Conservation (phyloP, 2,113 vertebrate genomes). For the Bujurquina vittata region DNA sequence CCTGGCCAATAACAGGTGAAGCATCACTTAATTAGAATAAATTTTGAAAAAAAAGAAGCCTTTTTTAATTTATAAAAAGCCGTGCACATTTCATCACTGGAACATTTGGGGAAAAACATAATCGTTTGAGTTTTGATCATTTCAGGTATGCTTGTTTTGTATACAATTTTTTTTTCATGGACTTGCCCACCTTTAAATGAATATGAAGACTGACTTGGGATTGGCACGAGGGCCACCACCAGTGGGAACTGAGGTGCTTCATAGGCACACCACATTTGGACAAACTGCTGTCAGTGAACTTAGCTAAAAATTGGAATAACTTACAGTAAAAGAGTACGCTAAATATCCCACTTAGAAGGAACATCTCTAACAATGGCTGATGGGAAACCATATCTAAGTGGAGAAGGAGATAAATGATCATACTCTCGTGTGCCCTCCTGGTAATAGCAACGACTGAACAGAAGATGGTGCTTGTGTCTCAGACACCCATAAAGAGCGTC, state of each 20-base stretch:
- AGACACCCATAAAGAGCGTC: neutral
- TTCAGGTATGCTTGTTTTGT: neutral
- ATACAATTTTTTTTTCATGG: neutral
- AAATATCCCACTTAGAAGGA: neutral
- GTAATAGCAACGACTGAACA: constrained; percentile 44
- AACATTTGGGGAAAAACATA: neutral
- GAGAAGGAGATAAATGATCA: neutral
- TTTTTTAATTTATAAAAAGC: too few species aligned
- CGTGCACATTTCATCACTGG: neutral
- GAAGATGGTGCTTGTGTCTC: constrained; percentile 65
- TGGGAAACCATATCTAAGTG: neutral
- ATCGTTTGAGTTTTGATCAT: neutral
- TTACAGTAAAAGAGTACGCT: neutral
- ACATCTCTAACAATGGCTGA: neutral
- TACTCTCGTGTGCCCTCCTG: neutral
- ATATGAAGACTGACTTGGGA: neutral
- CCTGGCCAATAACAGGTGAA: too few species aligned
- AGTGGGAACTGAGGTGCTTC: neutral
- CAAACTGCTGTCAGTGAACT: neutral
- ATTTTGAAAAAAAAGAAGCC: too few species aligned
- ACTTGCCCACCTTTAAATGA: neutral
- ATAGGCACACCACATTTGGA: neutral
- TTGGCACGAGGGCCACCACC: neutral
- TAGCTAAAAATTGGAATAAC: neutral
- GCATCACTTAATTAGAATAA: too few species aligned